Conservation (phyloP, 2,888 invertebrate genomes). For the Papilio elwesi region DNA sequence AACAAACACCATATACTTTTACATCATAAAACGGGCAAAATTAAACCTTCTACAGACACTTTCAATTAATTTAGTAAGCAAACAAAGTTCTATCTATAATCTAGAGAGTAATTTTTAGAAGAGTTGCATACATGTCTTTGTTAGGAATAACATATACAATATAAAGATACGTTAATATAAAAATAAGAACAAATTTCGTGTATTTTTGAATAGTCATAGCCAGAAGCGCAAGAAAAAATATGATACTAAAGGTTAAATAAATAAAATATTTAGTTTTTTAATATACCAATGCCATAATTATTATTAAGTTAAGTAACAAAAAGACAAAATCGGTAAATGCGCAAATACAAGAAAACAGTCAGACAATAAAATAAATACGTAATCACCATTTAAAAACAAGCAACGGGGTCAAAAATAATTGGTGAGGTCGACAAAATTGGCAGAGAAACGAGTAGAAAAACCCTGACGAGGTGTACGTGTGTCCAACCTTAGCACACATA, state of each 20-base stretch:
- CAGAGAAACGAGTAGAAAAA: slow-evolving; percentile 34
- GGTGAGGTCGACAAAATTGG: slow-evolving; percentile 37
- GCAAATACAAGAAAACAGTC: slow-evolving; percentile 1
- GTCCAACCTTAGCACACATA: slow-evolving; percentile 34
- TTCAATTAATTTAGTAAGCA: no score
- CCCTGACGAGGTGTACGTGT: slow-evolving; percentile 35
- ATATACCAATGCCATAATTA: neutral
- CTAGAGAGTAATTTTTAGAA: neutral
- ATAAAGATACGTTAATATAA: no score
- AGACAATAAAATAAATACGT: slow-evolving; percentile 20
- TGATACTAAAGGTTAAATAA: slow-evolving; percentile 12
- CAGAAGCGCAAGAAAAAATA: neutral
- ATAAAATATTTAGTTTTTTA: neutral
- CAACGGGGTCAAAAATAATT: slow-evolving; percentile 38
- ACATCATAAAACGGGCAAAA: neutral
- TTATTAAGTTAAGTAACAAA: neutral
- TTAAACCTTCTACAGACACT: neutral
- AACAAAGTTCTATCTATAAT: neutral
- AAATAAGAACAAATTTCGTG: no score
- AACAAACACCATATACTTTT: neutral
- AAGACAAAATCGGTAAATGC: neutral
- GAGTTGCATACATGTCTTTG: neutral
- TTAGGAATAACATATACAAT: neutral
- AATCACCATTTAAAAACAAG: slow-evolving; percentile 26
- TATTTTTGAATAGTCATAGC: no score